Conservation (phyloP, 2,888 invertebrate genomes). For the Asteroscopus sphinx region DNA sequence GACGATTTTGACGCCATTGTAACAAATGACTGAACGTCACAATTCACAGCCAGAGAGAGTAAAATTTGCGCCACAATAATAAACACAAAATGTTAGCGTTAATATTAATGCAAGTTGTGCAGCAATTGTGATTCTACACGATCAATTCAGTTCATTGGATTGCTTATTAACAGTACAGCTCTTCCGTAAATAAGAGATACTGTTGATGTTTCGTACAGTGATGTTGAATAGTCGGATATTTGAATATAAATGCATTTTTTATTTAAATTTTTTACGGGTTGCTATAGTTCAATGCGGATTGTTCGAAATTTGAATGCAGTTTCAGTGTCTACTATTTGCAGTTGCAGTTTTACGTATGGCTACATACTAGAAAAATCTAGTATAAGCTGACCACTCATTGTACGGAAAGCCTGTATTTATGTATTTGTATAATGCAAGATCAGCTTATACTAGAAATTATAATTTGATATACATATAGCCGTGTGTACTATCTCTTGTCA, state of each 20-base stretch:
- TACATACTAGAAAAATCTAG: too few relatives aligned
- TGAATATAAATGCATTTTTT: not conserved
- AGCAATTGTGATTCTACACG: slow-evolving; percentile 26
- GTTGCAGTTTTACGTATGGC: too few relatives aligned
- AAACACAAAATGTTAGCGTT: slow-evolving; percentile 17
- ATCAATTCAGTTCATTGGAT: slow-evolving; percentile 42
- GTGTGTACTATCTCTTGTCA: too few relatives aligned
- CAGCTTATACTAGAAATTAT: too few relatives aligned
- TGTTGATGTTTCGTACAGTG: not conserved
- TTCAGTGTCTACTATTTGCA: too few relatives aligned
- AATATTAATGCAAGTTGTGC: slow-evolving; percentile 14
- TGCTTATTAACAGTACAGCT: slow-evolving; percentile 24
- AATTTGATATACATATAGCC: too few relatives aligned
- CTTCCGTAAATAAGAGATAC: slow-evolving; percentile 17
- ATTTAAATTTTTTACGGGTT: not conserved
- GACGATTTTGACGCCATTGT: slow-evolving; percentile 4
- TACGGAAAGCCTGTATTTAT: too few relatives aligned
- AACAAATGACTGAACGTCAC: slow-evolving; percentile 7
- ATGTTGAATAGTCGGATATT: not conserved
- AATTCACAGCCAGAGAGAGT: slow-evolving; percentile 8
- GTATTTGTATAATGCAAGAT: too few relatives aligned
- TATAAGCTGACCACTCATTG: too few relatives aligned
- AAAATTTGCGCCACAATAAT: slow-evolving; percentile 7
- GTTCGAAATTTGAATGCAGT: too few relatives aligned
- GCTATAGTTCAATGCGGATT: too few relatives aligned